These are phyloP conservation scores for Eucidaris tribuloides DNA, from an alignment of 35 echinoderm and acorn worm genomes.

Conservation along the genomic window DNA sequence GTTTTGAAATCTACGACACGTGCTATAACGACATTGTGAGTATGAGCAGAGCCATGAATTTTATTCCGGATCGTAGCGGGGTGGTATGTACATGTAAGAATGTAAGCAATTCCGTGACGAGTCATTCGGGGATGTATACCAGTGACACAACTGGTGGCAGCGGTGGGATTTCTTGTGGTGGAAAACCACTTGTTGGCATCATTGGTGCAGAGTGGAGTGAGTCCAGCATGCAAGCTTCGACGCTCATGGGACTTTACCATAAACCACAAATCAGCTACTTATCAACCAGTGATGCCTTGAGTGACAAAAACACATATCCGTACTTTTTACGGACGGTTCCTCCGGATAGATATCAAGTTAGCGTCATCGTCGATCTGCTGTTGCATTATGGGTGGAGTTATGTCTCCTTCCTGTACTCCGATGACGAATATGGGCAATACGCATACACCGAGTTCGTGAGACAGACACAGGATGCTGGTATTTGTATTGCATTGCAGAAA, in stretches of 20 bases:
- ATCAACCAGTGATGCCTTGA: slow-evolving; percentile 50
- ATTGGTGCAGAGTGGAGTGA: slow-evolving; percentile 68
- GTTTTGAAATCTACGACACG: slow-evolving; percentile 89
- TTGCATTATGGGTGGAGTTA: slow-evolving; percentile 83
- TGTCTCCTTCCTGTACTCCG: slow-evolving; percentile 86
- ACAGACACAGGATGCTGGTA: slow-evolving; percentile 28
- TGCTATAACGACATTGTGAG: slow-evolving; percentile 66
- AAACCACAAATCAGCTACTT: slow-evolving; percentile 66
- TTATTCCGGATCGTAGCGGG: slow-evolving; percentile 28
- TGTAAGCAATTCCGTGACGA: neutral
- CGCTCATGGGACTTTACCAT: slow-evolving; percentile 50
- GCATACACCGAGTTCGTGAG: slow-evolving; percentile 53
- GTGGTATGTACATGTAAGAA: neutral
- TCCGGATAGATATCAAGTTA: slow-evolving; percentile 50
- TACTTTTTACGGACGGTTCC: slow-evolving; percentile 63
- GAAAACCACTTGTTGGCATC: slow-evolving; percentile 30
- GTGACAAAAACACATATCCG: slow-evolving; percentile 11
- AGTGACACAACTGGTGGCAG: neutral
- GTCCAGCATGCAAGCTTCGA: slow-evolving; percentile 62
- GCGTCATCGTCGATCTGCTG: slow-evolving; percentile 78
- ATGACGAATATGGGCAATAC: slow-evolving; percentile 83
- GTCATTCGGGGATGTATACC: neutral
- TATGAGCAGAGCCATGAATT: slow-evolving; percentile 39
- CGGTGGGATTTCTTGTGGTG: neutral
- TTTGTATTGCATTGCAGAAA: slow-evolving; percentile 71